phyloP scores from a whole-genome alignment of 2,888 invertebrate genomes.

The Drosophila nr. perissopoda region DNA sequence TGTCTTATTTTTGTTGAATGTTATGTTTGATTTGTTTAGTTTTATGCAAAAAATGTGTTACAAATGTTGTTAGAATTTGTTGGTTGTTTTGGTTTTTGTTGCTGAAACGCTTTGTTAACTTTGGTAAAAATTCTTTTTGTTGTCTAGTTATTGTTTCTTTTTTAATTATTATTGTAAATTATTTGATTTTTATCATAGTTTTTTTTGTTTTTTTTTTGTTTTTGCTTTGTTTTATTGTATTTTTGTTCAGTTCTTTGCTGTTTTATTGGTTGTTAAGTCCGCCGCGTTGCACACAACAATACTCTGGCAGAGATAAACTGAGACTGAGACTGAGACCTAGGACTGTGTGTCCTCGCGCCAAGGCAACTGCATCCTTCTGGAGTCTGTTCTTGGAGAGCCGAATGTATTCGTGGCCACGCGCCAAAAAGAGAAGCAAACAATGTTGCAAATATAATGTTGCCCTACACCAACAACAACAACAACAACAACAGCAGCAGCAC shows the following conservation, averaged over 20 bases:
- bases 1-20: slow-evolving; percentile 23
- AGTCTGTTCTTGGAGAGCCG: slow-evolving; percentile 42
- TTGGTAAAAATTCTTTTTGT: slow-evolving; percentile 72
- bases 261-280: slow-evolving; percentile 54
- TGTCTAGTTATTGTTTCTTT: slow-evolving; percentile 60
- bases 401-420: slow-evolving; percentile 45
- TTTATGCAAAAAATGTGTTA: slow-evolving; percentile 62
- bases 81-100: slow-evolving; percentile 50
- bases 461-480: slow-evolving; percentile 22
- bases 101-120: slow-evolving; percentile 80
- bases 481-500: slow-evolving; percentile 31
- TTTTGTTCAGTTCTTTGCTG: slow-evolving; percentile 27
- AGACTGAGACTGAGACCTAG: slow-evolving; percentile 64
- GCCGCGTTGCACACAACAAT: slow-evolving; percentile 81
- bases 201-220: slow-evolving; percentile 15
- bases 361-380: slow-evolving; percentile 69
- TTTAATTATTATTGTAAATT: slow-evolving; percentile 39
- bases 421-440: slow-evolving; percentile 74
- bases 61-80: slow-evolving; percentile 47
- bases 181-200: slow-evolving; percentile 42
- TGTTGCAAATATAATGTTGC: slow-evolving; percentile 61
- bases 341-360: slow-evolving; percentile 47
- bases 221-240: slow-evolving; percentile 15
- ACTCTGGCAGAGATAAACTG: slow-evolving; percentile 81
- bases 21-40: slow-evolving; percentile 10